A percentile compares a stretch with the other conserved stretches of the same genome.
phyloP scores from a whole-genome alignment of 2,888 invertebrate genomes.

The Mantis religiosa region DNA sequence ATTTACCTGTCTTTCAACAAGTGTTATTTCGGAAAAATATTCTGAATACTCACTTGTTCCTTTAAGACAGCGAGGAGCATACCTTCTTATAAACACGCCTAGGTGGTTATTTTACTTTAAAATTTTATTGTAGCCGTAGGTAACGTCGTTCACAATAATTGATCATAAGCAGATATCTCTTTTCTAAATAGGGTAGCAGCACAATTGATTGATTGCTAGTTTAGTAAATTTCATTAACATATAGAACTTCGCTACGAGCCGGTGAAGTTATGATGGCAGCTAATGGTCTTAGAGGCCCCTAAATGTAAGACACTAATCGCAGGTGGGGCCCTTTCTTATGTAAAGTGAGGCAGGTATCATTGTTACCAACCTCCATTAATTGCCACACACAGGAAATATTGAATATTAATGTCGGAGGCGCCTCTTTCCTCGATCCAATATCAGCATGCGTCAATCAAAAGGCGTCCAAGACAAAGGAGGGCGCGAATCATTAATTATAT shows the following conservation, averaged over 20 bases:
- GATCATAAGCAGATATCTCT: not conserved
- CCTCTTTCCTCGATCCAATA: not conserved
- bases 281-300: not conserved
- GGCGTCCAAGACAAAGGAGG: not conserved
- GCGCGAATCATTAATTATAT: not conserved
- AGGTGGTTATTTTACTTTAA: not conserved
- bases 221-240: not conserved
- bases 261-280: not conserved
- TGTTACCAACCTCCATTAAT: not conserved
- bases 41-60: too few relatives aligned
- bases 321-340: not conserved
- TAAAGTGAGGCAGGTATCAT: not conserved
- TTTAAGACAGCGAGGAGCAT: too few relatives aligned
- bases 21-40: too few relatives aligned
- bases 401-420: not conserved
- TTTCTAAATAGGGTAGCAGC: not conserved
- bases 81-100: not conserved
- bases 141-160: not conserved
- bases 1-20: too few relatives aligned
- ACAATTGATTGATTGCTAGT: not conserved
- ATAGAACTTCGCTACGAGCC: not conserved
- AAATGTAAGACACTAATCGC: not conserved
- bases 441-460: not conserved
- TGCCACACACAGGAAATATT: not conserved
- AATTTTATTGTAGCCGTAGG: not conserved